These are phyloP conservation scores for Clarias laeviceps DNA, from an alignment of 2,797 vertebrate species.

Conservation along the genomic window DNA sequence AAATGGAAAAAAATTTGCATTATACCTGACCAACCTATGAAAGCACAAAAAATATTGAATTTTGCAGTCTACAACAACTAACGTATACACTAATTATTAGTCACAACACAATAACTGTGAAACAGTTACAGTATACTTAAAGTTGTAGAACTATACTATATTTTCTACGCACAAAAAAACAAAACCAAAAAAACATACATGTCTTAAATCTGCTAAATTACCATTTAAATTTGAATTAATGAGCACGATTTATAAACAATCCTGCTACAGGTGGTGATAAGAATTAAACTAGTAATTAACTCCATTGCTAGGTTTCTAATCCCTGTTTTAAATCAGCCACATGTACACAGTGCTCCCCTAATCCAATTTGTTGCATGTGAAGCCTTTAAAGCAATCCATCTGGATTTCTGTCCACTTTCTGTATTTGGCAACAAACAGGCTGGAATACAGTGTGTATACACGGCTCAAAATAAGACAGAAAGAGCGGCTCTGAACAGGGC, in stretches of 20 bases:
- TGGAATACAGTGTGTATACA: slow-evolving; percentile 32
- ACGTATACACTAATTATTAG: neutral
- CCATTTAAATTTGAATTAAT: neutral
- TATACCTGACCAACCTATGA: neutral
- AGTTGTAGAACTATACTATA: neutral
- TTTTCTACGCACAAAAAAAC: neutral
- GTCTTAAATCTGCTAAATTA: neutral
- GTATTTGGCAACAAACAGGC: slow-evolving; percentile 34
- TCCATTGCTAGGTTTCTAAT: slow-evolving; percentile 13
- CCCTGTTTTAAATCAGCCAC: slow-evolving; percentile 25
- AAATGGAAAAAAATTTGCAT: too few species aligned
- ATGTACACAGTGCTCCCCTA: slow-evolving; percentile 24
- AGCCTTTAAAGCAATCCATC: slow-evolving; percentile 46
- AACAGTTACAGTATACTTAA: neutral
- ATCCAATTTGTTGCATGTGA: slow-evolving; percentile 39
- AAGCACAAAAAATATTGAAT: neutral
- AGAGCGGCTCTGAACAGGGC: slow-evolving; percentile 42
- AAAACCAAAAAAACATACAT: neutral
- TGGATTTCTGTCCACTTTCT: slow-evolving; percentile 36
- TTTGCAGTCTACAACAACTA: too few species aligned
- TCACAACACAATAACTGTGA: neutral
- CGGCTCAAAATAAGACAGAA: slow-evolving; percentile 16
- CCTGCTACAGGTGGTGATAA: neutral
- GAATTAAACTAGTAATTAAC: slow-evolving; percentile 28
- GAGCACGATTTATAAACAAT: slow-evolving; percentile 17